Evolutionary conservation across 2,797 vertebrate species (phyloP).

Genomic region (Perdix hodgsoniae): DNA sequence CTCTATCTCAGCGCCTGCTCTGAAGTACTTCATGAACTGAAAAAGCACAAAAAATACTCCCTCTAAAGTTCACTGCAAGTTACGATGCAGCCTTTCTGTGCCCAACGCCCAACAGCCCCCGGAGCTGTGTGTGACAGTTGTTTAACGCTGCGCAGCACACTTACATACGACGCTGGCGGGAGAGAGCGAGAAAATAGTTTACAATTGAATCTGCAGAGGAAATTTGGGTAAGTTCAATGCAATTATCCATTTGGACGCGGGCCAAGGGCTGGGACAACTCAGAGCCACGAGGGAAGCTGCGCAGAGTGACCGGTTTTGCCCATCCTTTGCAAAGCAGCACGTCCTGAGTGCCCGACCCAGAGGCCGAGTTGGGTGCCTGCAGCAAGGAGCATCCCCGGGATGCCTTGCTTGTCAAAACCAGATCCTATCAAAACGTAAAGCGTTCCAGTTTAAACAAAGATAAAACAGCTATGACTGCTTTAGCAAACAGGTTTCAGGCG

Average conservation of each 20-base stretch:
- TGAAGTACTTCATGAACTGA: not conserved
- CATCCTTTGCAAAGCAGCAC: not conserved
- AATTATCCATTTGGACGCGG: conserved; percentile 54
- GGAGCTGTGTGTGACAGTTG: not conserved
- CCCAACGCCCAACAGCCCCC: not conserved
- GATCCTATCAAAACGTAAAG: conserved; percentile 84
- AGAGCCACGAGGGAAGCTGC: not conserved
- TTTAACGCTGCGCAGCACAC: not conserved
- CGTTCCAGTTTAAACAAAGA: conserved; percentile 74
- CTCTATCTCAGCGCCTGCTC: not conserved
- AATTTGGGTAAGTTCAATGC: conserved; percentile 50
- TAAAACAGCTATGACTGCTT: conserved; percentile 75
- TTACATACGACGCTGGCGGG: not conserved
- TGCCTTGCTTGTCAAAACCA: conserved; percentile 89
- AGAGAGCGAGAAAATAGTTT: conserved; percentile 36
- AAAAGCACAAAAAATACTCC: not conserved
- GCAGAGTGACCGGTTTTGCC: not conserved
- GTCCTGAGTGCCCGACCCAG: not conserved
- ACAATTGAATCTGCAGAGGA: conserved; percentile 61
- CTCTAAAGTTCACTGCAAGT: not conserved
- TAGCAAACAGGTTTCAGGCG: conserved; percentile 72
- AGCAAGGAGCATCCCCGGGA: conserved; percentile 22
- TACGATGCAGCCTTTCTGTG: not conserved
- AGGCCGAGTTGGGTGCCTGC: not conserved
- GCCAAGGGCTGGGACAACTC: conserved; percentile 45